Base-by-base conservation (phyloP, 2,797 vertebrate species). In the Cyclopterus lumpus region DNA sequence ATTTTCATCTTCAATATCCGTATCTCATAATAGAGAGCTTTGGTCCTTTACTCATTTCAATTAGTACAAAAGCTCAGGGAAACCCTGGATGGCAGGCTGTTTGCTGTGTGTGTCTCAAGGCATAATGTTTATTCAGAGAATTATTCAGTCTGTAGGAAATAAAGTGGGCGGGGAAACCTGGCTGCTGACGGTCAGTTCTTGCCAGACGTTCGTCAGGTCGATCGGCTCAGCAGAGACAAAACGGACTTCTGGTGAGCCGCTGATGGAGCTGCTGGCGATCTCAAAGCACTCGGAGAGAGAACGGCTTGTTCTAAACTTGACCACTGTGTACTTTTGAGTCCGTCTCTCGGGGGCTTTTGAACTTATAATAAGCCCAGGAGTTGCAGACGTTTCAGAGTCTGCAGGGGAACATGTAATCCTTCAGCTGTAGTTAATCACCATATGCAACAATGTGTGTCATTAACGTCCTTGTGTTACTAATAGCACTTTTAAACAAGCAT, bases 171-270 rank as follows among this genome's bases (percentile, higher is more conserved):
- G 71, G 30, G 64, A 84, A 85, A 79, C 55, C 84, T 86, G 87
- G 80, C 82, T 58, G 78, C 53, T 64, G 58, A 75, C 22, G 68
- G 74, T 71, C 61, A 24, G 64, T n/a, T 72, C 54, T 51, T 83
- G 84, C 85, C 82, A 86, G 84, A 32, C 7, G 5, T 79, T 81
- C 76, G 78, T 83, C 80, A 82, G 73, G 73, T 80, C 81, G 85
- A 86, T 79, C 14, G 24, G 75, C 72, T 78, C 71, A 67, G 78
- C 6, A 18, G 54, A 77, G 81, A 73, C 82, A 61, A 73, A 75
- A 66, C 8, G 26, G 64, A 85, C 62, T 74, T 80, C 48, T 75
- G 32, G 64, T 63, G 77, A 80, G 67, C 74, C 80, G 73, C 28
- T 67, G 76, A 75, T 62, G 69, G 69, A 79, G 75, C 60, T 59